Conservation (phyloP, 2,888 invertebrate species). For the Nomada goodeniana region DNA sequence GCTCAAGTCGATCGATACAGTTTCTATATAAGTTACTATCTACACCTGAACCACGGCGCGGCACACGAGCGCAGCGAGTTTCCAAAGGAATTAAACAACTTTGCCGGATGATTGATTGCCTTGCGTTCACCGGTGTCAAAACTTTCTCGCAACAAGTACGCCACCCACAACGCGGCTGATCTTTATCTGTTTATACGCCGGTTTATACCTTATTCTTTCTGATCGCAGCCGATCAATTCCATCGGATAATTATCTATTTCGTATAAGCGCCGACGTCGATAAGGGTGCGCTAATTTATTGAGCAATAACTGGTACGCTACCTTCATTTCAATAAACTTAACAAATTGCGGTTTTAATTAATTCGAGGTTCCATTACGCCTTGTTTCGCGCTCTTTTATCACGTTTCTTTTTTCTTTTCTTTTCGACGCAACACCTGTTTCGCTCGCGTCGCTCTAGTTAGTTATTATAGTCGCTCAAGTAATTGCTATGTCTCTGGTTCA, state of each 20-base stretch:
- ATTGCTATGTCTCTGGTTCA: slow-evolving; percentile 47
- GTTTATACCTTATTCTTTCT: slow-evolving; percentile 45
- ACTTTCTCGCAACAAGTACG: slow-evolving; percentile 74
- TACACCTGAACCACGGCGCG: slow-evolving; percentile 27
- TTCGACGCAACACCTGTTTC: slow-evolving; percentile 10
- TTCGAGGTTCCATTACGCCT: slow-evolving; percentile 20
- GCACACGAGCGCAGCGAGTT: slow-evolving; percentile 68
- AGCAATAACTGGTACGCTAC: slow-evolving; percentile 12
- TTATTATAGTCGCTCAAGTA: slow-evolving; percentile 48
- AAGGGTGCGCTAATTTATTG: slow-evolving; percentile 23
- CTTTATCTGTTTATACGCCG: slow-evolving; percentile 54
- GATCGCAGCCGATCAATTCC: slow-evolving; percentile 22
- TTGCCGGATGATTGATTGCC: slow-evolving; percentile 80
- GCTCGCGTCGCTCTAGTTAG: slow-evolving; percentile 24
- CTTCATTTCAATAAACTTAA: slow-evolving; percentile 26
- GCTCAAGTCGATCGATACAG: slow-evolving; percentile 25
- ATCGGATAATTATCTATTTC: slow-evolving; percentile 34
- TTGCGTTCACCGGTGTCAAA: slow-evolving; percentile 76
- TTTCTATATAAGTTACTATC: slow-evolving; percentile 35
- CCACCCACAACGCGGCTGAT: slow-evolving; percentile 72
- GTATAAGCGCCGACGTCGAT: slow-evolving; percentile 37
- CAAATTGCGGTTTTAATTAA: slow-evolving; percentile 46
- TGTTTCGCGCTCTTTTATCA: slow-evolving; percentile 14
- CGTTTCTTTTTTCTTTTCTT: not conserved
- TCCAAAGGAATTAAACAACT: slow-evolving; percentile 80